phyloP scores from a whole-genome alignment of 2,797 vertebrate genomes.

The Urocyon cinereoargenteus region DNA sequence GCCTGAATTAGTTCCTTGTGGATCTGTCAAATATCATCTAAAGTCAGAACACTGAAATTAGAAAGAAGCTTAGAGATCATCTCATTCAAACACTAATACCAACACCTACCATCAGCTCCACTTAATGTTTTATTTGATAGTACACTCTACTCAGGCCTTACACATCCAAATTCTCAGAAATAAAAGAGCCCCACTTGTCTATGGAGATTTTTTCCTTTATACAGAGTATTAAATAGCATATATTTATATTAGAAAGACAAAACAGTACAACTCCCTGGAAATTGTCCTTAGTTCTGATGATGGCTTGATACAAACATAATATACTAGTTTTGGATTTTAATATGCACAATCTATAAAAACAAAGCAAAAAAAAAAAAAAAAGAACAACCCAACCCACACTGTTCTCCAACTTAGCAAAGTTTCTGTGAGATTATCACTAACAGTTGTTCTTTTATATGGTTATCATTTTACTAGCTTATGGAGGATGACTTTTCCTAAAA shows the following conservation, averaged over 20 bases:
- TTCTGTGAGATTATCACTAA: not conserved
- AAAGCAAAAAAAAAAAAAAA: not conserved
- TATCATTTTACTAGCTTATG: constrained; percentile 29
- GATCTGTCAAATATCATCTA: not conserved
- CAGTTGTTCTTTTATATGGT: not conserved
- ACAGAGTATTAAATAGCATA: not conserved
- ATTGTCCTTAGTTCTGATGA: not conserved
- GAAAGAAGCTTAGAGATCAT: not conserved
- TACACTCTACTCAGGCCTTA: not conserved
- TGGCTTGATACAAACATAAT: not conserved
- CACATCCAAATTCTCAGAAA: constrained; percentile 19
- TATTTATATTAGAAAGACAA: not conserved
- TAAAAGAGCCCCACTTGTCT: not conserved
- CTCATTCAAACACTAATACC: not conserved
- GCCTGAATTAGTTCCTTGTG: not conserved
- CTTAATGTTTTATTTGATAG: not conserved
- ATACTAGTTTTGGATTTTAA: not conserved
- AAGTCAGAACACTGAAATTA: not conserved
- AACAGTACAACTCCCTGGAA: not conserved
- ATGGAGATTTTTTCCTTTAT: not conserved
- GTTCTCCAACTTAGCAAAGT: not conserved
- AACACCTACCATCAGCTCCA: not conserved
- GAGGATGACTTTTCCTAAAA: constrained; percentile 5
- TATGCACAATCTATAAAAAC: not conserved
- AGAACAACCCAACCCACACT: not conserved